Evolutionary conservation across 2,797 vertebrate genomes (phyloP).

Genomic region (Gymnoscopelus microlampas): DNA sequence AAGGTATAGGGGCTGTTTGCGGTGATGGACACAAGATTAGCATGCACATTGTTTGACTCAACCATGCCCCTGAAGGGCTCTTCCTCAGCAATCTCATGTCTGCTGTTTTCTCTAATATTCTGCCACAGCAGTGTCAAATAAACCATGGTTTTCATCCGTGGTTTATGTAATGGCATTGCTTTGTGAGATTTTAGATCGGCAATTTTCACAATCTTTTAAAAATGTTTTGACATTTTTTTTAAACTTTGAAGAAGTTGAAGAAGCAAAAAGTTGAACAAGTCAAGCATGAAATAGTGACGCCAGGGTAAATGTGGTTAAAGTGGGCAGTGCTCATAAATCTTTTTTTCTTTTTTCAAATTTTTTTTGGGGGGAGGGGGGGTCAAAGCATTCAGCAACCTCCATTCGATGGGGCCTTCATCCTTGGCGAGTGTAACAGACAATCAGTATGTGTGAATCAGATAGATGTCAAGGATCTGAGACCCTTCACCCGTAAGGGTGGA

Average conservation of each 20-base stretch:
- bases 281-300: too few species aligned
- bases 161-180: conserved; percentile 29
- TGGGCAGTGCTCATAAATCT: conserved; percentile 64
- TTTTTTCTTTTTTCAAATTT: neutral
- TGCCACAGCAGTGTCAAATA: conserved; percentile 55
- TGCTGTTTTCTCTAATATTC: conserved; percentile 60
- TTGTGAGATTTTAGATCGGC: conserved; percentile 20
- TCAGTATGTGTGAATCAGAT: conserved; percentile 66
- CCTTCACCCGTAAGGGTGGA: conserved; percentile 55
- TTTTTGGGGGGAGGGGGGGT: conserved; percentile 13
- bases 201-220: too few species aligned
- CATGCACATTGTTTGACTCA: conserved; percentile 63
- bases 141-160: conserved; percentile 63
- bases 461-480: conserved; percentile 51
- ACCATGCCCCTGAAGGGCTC: conserved; percentile 54
- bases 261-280: too few species aligned
- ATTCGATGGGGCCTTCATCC: conserved; percentile 64
- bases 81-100: conserved; percentile 60
- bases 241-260: too few species aligned
- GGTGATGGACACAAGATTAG: conserved; percentile 70
- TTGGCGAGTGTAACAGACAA: conserved; percentile 69
- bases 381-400: conserved; percentile 66
- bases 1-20: conserved; percentile 54
- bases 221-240: too few species aligned
- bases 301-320: conserved; percentile 41